Base-by-base conservation (phyloP, 2,888 invertebrate species). In the Drosophila sordidula region DNA sequence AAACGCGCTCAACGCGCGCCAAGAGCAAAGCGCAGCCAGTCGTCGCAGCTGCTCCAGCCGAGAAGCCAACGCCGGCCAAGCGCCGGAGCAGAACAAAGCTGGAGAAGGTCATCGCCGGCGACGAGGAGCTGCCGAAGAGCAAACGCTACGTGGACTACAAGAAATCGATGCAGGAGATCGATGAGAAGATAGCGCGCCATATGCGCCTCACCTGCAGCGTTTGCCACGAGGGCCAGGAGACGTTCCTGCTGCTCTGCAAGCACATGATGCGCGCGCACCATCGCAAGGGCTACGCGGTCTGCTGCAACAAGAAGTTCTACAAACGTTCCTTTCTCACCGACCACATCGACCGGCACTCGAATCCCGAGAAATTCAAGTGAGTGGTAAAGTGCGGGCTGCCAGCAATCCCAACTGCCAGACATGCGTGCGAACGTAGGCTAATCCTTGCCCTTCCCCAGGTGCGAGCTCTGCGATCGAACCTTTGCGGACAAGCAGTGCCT, bases 351-450 rank as follows among this genome's bases (percentile, higher is more conserved):
- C 88, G 90, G 3, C 92, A 92, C 69, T 59, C 89, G 9, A 89
- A 92, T 83, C 92, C 92, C 2, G 91, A 92, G 61, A 90, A 90
- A 64, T 92, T 91, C 52, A 92, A 91, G 91, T 91, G 83, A 76
- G 75, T 78, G 71, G 76, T 78, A 73, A 70, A 65, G 77, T 81
- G 69, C 49, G 22, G 55, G 62, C 58, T 14, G 49, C 44, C 22
- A 3, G 0, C 0, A 14, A 29, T 16, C 3, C 0, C 22, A 2
- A 0, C n/a, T n/a, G n/a, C n/a, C n/a, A n/a, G n/a, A n/a, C n/a
- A n/a, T n/a, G n/a, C n/a, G n/a, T n/a, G n/a, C n/a, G n/a, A n/a
- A n/a, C n/a, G n/a, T n/a, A n/a, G n/a, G n/a, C n/a, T 62, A 55
- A 36, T n/a, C 1, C 2, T 8, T 8, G 1, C 0, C 12, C 25